Evolutionary conservation across 1,140 invertebrate genomes (phyloP).

Genomic region (Eurytemora carolleeae): DNA sequence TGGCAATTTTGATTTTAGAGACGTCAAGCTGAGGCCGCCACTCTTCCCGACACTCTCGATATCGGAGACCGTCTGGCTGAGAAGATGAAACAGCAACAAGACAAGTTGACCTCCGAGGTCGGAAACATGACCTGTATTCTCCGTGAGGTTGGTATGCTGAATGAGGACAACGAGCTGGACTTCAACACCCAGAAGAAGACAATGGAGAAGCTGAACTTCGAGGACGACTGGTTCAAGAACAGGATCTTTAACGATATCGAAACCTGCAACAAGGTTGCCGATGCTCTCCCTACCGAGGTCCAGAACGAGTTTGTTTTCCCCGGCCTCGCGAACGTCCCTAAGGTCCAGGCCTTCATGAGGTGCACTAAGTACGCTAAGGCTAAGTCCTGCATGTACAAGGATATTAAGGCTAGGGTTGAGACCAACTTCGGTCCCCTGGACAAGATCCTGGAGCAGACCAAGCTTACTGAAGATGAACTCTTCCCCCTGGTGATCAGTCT

Average conservation of each 20-base stretch:
- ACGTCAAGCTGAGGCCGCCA: neutral
- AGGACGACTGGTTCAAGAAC: slow-evolving; percentile 3
- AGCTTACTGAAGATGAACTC: neutral
- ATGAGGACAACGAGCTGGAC: slow-evolving; percentile 1
- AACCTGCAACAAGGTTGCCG: neutral
- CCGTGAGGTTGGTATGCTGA: neutral
- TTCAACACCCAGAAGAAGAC: neutral
- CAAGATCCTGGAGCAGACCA: slow-evolving; percentile 3
- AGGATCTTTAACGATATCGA: neutral
- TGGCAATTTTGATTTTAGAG: no score
- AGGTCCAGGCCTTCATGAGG: slow-evolving; percentile 2
- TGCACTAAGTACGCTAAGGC: slow-evolving; percentile 15
- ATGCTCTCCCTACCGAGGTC: slow-evolving; percentile 5
- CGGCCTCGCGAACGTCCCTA: neutral
- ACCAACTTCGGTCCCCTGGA: slow-evolving; percentile 6
- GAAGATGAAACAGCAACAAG: neutral
- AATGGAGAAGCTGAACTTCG: neutral
- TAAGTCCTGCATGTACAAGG: slow-evolving; percentile 1
- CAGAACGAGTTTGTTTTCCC: neutral
- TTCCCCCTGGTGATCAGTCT: neutral
- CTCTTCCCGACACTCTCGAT: neutral
- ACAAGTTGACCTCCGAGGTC: neutral
- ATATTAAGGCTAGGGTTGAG: neutral
- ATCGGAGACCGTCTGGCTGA: neutral
- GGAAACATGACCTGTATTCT: slow-evolving; percentile 8